Conservation (phyloP, 2,888 invertebrate genomes). For the Sericinus montela region DNA sequence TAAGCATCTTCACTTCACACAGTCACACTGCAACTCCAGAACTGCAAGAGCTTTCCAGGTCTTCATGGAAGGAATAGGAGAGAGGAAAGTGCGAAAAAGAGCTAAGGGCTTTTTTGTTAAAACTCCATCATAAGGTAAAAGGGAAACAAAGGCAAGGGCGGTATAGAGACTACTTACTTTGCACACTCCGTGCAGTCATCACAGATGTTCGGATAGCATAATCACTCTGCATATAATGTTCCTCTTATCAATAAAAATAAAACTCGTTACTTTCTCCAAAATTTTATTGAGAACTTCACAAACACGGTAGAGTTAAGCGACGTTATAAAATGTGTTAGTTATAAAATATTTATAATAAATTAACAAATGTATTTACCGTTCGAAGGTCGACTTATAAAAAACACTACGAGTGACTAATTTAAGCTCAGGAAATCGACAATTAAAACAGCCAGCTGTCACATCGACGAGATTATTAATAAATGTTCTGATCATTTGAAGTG, state of each 20-base stretch:
- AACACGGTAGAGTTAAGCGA: slow-evolving; percentile 38
- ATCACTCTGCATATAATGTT: too few species aligned
- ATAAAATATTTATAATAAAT: slow-evolving; percentile 11
- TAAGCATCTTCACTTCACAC: too few species aligned
- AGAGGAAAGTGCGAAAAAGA: too few species aligned
- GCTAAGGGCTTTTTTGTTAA: too few species aligned
- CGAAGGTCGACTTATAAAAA: slow-evolving; percentile 10
- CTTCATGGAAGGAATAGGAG: too few species aligned
- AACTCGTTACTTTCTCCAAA: slow-evolving; percentile 26
- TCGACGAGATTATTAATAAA: background rate
- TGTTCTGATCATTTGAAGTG: background rate
- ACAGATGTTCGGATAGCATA: too few species aligned
- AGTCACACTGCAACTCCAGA: too few species aligned
- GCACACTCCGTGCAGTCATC: too few species aligned
- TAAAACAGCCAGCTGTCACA: slow-evolving; percentile 5
- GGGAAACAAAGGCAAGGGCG: too few species aligned
- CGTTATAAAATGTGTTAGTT: slow-evolving; percentile 20
- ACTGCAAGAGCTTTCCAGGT: too few species aligned
- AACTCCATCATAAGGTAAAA: too few species aligned
- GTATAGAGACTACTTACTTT: too few species aligned
- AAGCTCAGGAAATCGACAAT: slow-evolving; percentile 4
- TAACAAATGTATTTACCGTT: slow-evolving; percentile 1
- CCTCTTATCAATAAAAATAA: background rate
- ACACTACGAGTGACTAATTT: background rate
- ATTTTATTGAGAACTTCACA: slow-evolving; percentile 65